Percentiles rank a stretch among this genome's conserved stretches.
phyloP scores from a whole-genome alignment of 1,140 invertebrate genomes.

The Trichonephila clavata region DNA sequence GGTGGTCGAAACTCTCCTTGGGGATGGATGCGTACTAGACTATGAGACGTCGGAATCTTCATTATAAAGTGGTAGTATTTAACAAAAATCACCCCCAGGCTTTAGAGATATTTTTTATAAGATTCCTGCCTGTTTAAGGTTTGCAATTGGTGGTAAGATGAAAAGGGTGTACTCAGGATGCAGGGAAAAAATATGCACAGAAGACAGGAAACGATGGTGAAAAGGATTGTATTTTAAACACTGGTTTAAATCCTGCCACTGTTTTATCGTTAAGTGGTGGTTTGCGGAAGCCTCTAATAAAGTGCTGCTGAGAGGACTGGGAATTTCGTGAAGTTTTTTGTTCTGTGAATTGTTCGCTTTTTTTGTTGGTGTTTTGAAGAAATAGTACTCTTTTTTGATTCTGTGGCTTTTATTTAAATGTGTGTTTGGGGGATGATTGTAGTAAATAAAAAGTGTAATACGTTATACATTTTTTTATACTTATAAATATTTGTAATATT shows the following conservation, averaged over 20 bases:
- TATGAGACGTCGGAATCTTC: constrained; percentile 11
- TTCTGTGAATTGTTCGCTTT: not conserved
- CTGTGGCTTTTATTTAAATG: too few relatives aligned
- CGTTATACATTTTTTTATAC: too few relatives aligned
- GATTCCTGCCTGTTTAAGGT: not conserved
- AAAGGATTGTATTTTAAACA: not conserved
- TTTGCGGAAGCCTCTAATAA: not conserved
- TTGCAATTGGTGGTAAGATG: not conserved
- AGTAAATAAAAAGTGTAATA: too few relatives aligned
- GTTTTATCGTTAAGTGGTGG: not conserved
- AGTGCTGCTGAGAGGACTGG: not conserved
- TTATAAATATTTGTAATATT: too few relatives aligned
- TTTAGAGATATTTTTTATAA: not conserved
- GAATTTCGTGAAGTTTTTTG: not conserved
- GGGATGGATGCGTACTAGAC: not conserved
- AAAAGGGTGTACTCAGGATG: not conserved
- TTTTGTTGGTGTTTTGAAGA: too few relatives aligned
- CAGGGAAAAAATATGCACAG: not conserved
- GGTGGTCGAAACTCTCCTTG: not conserved
- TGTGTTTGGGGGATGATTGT: too few relatives aligned
- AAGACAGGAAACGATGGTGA: not conserved
- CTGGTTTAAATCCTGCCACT: not conserved
- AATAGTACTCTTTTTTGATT: too few relatives aligned
- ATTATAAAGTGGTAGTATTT: constrained; percentile 27
- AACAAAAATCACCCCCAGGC: not conserved